Evolutionary conservation across 1,140 invertebrate species (phyloP).

Genomic region (Cyclargus thomasi): DNA sequence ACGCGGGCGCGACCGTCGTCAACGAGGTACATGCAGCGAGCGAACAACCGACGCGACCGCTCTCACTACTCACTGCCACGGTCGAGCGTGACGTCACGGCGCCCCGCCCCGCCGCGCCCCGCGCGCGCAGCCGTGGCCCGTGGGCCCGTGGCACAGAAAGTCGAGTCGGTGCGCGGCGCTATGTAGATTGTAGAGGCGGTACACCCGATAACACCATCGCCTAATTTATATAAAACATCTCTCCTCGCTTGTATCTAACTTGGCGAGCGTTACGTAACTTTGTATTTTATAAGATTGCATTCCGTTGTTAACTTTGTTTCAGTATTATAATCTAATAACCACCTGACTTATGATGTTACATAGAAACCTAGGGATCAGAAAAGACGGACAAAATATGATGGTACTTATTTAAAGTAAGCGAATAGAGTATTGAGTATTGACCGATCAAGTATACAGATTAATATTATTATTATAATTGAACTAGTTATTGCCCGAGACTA

Average conservation of each 20-base stretch:
- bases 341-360: too few species aligned
- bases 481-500: too few species aligned
- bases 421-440: too few species aligned
- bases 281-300: slow-evolving; percentile 45
- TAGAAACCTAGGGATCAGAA: too few species aligned
- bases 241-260: slow-evolving; percentile 19
- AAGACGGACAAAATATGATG: too few species aligned
- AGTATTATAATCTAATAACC: too few species aligned
- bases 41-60: slow-evolving; percentile 64
- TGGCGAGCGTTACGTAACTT: slow-evolving; percentile 43
- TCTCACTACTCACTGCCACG: slow-evolving; percentile 73
- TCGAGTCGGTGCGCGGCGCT: slow-evolving; percentile 40
- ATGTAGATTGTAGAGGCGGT: slow-evolving; percentile 50
- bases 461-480: too few species aligned
- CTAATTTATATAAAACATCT: slow-evolving; percentile 54
- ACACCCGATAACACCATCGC: slow-evolving; percentile 62
- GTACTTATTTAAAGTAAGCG: too few species aligned
- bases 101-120: slow-evolving; percentile 36
- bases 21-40: slow-evolving; percentile 66
- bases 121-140: slow-evolving; percentile 44
- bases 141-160: slow-evolving; percentile 65
- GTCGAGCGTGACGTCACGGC: slow-evolving; percentile 68
- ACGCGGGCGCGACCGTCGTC: slow-evolving; percentile 65
- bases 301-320: too few species aligned
- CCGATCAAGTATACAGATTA: too few species aligned